These are phyloP conservation scores for Hartigia nigra DNA, from an alignment of 2,888 invertebrate genomes.

Conservation along the genomic window DNA sequence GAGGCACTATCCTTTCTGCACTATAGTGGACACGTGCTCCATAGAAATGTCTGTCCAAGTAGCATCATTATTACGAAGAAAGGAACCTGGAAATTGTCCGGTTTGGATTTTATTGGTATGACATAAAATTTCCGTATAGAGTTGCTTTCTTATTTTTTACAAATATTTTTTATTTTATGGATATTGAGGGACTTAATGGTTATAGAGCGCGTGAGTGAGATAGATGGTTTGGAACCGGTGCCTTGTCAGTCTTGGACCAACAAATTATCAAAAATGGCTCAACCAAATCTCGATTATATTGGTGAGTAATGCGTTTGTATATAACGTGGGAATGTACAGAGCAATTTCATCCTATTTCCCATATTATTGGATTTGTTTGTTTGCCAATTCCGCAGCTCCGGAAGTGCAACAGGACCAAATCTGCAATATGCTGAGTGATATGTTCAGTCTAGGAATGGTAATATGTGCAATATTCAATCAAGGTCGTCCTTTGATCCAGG, in stretches of 20 bases:
- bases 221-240: slow-evolving; percentile 71
- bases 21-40: slow-evolving; percentile 86
- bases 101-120: slow-evolving; percentile 91
- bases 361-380: slow-evolving; percentile 4
- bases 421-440: slow-evolving; percentile 91
- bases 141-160: not conserved
- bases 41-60: slow-evolving; percentile 94
- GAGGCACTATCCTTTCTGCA: slow-evolving; percentile 95
- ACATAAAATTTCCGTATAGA: slow-evolving; percentile 23
- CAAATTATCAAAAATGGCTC: slow-evolving; percentile 89
- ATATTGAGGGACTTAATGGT: slow-evolving; percentile 32
- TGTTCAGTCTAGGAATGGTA: slow-evolving; percentile 96
- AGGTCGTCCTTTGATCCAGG: slow-evolving; percentile 89
- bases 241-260: slow-evolving; percentile 90
- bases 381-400: slow-evolving; percentile 75
- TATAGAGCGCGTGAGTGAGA: slow-evolving; percentile 78
- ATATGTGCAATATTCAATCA: slow-evolving; percentile 93
- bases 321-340: not conserved
- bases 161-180: not conserved
- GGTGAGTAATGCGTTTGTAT: slow-evolving; percentile 69
- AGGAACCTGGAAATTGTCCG: slow-evolving; percentile 96
- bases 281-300: slow-evolving; percentile 93
- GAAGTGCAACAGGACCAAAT: slow-evolving; percentile 88
- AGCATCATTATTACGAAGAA: slow-evolving; percentile 91
- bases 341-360: not conserved